These are phyloP conservation scores for Gallinago solitaria DNA, from an alignment of 2,797 vertebrate species.

Conservation along the genomic window DNA sequence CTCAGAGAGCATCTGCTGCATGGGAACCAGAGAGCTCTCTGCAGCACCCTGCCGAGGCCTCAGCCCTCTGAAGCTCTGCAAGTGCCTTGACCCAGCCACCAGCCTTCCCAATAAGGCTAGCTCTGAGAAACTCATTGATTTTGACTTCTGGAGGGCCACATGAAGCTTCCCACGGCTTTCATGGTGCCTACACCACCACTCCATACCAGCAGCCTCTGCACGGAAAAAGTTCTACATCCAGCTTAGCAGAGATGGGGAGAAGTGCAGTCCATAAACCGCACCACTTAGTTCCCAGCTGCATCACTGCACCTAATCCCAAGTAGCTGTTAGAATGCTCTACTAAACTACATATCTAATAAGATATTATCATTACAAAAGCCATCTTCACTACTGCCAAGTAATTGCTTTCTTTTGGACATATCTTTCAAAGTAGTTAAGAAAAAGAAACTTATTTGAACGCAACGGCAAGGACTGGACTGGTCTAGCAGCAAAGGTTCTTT, in stretches of 20 bases:
- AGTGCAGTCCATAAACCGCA: neutral
- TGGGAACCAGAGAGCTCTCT: neutral
- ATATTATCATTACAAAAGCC: neutral
- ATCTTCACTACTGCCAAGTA: neutral
- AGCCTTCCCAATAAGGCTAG: neutral
- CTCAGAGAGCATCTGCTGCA: slow-evolving; percentile 10
- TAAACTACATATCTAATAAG: neutral
- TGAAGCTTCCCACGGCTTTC: neutral
- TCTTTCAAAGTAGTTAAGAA: neutral
- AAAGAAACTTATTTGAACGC: neutral
- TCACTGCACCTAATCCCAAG: accelerated
- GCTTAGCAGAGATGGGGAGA: neutral
- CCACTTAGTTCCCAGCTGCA: neutral
- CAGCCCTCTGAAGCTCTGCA: neutral
- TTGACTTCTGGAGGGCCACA: neutral
- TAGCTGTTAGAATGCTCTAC: neutral
- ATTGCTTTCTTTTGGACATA: neutral
- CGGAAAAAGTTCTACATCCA: neutral
- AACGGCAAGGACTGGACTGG: neutral
- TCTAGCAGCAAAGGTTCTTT: neutral
- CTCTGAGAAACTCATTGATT: neutral
- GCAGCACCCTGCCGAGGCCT: neutral
- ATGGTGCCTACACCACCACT: neutral
- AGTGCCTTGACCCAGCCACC: neutral
- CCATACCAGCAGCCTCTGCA: neutral